Base-by-base conservation (phyloP, 1,140 invertebrate species). In the Euura saliciscinereae region DNA sequence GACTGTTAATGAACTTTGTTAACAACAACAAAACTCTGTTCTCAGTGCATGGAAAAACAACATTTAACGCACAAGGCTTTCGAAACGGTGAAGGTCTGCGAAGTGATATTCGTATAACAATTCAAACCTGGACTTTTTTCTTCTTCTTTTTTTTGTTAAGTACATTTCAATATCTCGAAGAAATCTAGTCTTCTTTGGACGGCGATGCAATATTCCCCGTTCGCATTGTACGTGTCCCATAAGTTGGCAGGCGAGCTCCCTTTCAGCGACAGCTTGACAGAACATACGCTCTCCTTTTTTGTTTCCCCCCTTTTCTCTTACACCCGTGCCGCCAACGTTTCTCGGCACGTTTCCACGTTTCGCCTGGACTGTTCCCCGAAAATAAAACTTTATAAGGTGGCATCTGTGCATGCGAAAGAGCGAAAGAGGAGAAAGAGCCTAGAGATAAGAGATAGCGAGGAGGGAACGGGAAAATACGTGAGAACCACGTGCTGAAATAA, bases 221-320 rank as follows among this genome's bases (percentile, higher is more conserved):
- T 82, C 77, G 78, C 80, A 83, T 84, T 85, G 81, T 83, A 85
- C 80, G 80, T 85, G 84, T 85, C 82, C 81, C 81, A 84, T 85
- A 84, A 85, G 84, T 85, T 85, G 84, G 83, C 84, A 85, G 84
- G 73, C 80, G 77, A 77, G 78, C 78, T 83, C 75, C 79, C 79
- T 80, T 82, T 83, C 79, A 84, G 83, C 84, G 84, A 85, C 84
- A 85, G 84, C 84, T 85, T 85, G 84, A 85, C 83, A 85, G 83
- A 84, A 84, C 82, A 85, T 85, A 84, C 81, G 78, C 82, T 80
- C 78, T 44, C 78, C 77, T 80, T 74, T 78, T 75, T 70, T 74
- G 6, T 10, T 75, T 11, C 46, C 46, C 46, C 73, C 65, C 76
- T 73, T 59, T 71, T 46, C 67, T 43, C 71, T 11, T 59, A 43